A percentile compares a stretch with the other conserved stretches of the same genome.
These are phyloP conservation scores for Hypolimnas misippus DNA, from an alignment of 2,888 invertebrate genomes.

Conservation along the genomic window DNA sequence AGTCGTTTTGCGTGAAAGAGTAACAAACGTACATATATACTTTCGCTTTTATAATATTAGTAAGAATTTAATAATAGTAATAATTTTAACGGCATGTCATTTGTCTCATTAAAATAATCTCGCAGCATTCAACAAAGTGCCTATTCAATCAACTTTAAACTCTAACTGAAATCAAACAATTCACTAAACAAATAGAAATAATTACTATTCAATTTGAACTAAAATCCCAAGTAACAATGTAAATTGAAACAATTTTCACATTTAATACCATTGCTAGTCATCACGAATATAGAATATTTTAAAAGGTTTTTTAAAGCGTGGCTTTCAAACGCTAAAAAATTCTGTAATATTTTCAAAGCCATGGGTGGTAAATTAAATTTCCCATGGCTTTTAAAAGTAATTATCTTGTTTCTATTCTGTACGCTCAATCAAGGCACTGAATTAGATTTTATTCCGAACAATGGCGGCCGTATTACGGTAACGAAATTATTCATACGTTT, in stretches of 20 bases:
- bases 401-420: neutral
- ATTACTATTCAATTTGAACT: neutral
- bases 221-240: neutral
- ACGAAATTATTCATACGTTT: conserved; percentile 19
- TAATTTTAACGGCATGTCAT: neutral
- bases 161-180: neutral
- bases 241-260: neutral
- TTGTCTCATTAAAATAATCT: neutral
- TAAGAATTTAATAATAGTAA: too few species aligned
- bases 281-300: neutral
- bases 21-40: too few species aligned
- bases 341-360: neutral
- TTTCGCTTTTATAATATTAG: too few species aligned
- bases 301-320: neutral
- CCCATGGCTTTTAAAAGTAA: neutral
- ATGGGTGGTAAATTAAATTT: conserved; percentile 3
- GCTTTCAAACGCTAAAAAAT: neutral
- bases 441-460: conserved; percentile 21
- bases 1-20: too few species aligned
- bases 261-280: neutral
- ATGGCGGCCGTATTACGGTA: conserved; percentile 23
- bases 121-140: neutral
- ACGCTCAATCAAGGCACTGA: conserved; percentile 2
- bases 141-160: neutral
- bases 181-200: neutral